Percentiles rank a stretch among this genome's conserved stretches.
These are phyloP conservation scores for Ceratosolen fusciceps DNA, from an alignment of 1,140 invertebrate genomes.

Conservation along the genomic window DNA sequence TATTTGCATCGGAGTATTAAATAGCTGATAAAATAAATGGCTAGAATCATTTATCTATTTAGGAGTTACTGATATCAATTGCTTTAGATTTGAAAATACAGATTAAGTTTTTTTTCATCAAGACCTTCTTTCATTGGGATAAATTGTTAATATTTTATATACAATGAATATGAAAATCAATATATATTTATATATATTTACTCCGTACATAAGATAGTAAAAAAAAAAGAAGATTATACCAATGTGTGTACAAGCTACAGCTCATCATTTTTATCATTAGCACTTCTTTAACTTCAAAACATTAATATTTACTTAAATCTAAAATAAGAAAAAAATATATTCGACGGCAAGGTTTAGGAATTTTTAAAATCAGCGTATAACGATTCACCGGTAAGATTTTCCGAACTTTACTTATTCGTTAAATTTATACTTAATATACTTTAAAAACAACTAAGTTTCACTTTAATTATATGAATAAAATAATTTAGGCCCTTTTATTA, in stretches of 20 bases:
- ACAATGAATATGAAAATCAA: no score
- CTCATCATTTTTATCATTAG: not conserved
- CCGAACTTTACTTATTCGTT: no score
- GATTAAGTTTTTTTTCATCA: constrained; percentile 2
- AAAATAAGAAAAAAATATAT: constrained; percentile 8
- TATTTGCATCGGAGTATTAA: not conserved
- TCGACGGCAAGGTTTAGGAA: constrained; percentile 14
- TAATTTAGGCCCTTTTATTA: no score
- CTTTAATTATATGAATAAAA: no score
- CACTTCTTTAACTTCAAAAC: constrained; percentile 8
- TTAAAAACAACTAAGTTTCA: no score
- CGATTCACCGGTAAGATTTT: no score
- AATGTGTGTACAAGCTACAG: not conserved
- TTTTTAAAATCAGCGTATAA: no score
- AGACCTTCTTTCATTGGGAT: not conserved
- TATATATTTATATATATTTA: no score
- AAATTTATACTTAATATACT: no score
- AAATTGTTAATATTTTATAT: no score
- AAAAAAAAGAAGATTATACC: not conserved
- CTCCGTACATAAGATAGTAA: not conserved
- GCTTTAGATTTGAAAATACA: not conserved
- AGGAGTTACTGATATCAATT: not conserved
- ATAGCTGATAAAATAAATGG: not conserved
- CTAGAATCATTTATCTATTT: not conserved
- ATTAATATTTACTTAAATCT: not conserved